These are phyloP conservation scores for Stercorarius parasiticus DNA, from an alignment of 2,113 vertebrate genomes.

Conservation along the genomic window DNA sequence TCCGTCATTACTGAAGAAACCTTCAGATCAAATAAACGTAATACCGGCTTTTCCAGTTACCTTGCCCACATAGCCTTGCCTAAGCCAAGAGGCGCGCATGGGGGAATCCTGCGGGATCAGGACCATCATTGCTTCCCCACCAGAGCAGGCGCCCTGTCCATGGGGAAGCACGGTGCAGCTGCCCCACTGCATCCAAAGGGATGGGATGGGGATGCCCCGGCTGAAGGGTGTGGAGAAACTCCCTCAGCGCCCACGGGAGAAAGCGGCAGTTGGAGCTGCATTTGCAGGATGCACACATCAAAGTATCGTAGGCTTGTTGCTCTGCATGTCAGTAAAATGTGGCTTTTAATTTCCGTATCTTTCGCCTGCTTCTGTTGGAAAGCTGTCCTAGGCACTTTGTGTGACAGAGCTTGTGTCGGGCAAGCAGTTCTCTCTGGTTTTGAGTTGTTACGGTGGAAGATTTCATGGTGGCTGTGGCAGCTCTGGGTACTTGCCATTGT, in stretches of 20 bases:
- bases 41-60: not conserved
- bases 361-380: not conserved
- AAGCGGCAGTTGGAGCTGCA: accelerated
- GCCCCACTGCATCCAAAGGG: not conserved
- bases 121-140: not conserved
- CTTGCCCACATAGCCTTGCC: accelerated
- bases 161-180: accelerated
- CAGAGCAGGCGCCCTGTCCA: not conserved
- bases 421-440: not conserved
- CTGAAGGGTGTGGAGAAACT: accelerated
- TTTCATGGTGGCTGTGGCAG: not conserved
- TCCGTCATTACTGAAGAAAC: not conserved
- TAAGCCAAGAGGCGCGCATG: accelerated
- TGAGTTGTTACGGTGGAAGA: not conserved
- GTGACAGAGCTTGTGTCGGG: not conserved
- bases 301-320: not conserved
- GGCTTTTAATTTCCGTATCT: not conserved
- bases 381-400: not conserved
- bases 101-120: not conserved
- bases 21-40: not conserved
- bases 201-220: not conserved
- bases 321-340: accelerated
- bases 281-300: accelerated
- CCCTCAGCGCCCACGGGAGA: not conserved
- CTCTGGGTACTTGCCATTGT: not conserved